Evolutionary conservation across 2,888 invertebrate genomes (phyloP), one percentile per base, ranked within the genome.

Genomic region (Galerucella calmariensis): DNA sequence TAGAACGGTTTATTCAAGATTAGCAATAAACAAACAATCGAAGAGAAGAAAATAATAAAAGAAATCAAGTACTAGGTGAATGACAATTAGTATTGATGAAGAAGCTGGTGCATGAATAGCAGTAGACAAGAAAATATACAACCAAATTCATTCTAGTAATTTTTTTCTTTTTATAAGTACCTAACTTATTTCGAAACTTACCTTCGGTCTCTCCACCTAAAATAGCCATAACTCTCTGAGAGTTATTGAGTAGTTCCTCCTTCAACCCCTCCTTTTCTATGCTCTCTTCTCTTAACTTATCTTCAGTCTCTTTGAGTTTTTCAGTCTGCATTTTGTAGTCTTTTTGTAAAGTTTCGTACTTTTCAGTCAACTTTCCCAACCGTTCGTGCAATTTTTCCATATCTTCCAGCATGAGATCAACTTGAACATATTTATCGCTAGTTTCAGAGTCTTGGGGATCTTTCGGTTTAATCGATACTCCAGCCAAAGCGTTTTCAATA

Each of bases 251-350:
- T 63, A 95, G 87, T 85, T 95, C 94, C 16, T 92, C 91, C 82
- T 92, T 91, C 73, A 94, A 92, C 4, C 93, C 92, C n/a, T 92
- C 90, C 71, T 95, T 91, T 74, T 94, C 94, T 11, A 92, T 90
- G 2, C 91, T 89, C 82, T 95, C 95, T 14, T 92, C 92, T 56
- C 91, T 91, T 79, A 94, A 86, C 79, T 90, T 90, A 65, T 90
- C 86, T 82, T 92, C 92, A 66, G 90, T 88, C 77, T 90, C 90
- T 72, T 86, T 84, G 27, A 93, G 83, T 76, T 91, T 84, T 68
- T 86, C 84, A 61, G 83, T 83, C 80, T 88, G 87, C 67, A 81
- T 81, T 68, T 85, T 84, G 74, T 87, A 82, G 72, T 89, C 90
- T 61, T 87, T 88, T 24, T 79, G 71, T 78, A 94, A 88, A 76